Evolutionary conservation across 2,888 invertebrate genomes (phyloP), one percentile per base, ranked within the genome.

Genomic region (Yponomeuta cagnagella): DNA sequence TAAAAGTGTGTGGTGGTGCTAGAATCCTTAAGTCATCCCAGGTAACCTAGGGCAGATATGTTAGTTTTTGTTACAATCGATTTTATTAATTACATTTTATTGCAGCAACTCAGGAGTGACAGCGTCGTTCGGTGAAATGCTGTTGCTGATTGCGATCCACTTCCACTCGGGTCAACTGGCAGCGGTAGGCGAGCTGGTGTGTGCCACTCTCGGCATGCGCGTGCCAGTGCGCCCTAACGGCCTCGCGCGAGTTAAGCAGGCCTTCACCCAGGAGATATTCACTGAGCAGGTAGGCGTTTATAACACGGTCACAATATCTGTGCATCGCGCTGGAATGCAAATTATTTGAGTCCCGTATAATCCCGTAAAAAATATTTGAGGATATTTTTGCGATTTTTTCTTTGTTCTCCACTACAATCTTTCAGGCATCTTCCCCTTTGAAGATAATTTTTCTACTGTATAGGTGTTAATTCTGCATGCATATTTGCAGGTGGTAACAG

Each of bases 211-310:
- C 2, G 98, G 98, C 43, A 98, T 99, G 98, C 98, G 98, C 82
- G 96, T 98, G 73, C 96, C 96, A 0, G 96, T 96, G 67, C 90
- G 98, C 48, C 96, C 97, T 12, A 98, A 97, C 79, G 97, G 97
- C 77, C 95, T 98, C 76, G 96, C 96, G 1, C 93, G 97, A 71
- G 97, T 98, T 89, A 98, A 98, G 83, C 96, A 97, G 80, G 96
- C 99, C 52, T 99, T 99, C 82, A 98, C 97, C 0, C 98, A 98
- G 80, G 98, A 99, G 84, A 97, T 99, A 75, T 99, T 99, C 82
- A 98, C 98, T 0, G 99, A 99, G 86, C 98, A 98, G 93, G 95
- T 95, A 43, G 43, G 86, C 71, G 33, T 33, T 64, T 64, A 15
- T 43, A 8, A 43, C 3, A 37, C 37, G 5, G 23, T 23, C 5